Evolutionary conservation across 2,113 vertebrate genomes (phyloP), one percentile per base, ranked within the genome.

Genomic region (Rhinopomastus cyanomelas): DNA sequence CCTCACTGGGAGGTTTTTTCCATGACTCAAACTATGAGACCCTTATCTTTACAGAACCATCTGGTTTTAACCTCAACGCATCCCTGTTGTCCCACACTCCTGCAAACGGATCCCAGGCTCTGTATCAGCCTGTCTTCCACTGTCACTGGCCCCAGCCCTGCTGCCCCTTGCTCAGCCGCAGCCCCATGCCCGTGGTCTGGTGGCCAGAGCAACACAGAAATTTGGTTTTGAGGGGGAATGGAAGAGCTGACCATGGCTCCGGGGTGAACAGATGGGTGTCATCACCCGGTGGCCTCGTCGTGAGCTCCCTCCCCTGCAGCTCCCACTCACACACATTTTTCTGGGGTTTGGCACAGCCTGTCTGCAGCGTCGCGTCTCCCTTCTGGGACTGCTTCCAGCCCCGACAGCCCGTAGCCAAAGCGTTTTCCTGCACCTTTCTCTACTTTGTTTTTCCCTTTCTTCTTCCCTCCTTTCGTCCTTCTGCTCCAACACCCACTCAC

Each of bases 51-150:
- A 3, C 30, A 3, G 8, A 30, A 26, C 19, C 52, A 46, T 21
- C 44, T 68, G 71, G 4, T 32, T 77, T 53, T 10, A 27, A 48
- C 67, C 5, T 4, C 3, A 49, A 29, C 1, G 1, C 44, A 3
- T 14, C 9, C 1, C 42, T 30, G n/a, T 7, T 6, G 2, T 14
- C 39, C 75, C 7, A 0, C 0, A 5, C 6, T 17, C 64, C 55
- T 79, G 21, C 48, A 29, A 21, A 30, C 0, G 15, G n/a, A 20
- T 25, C 39, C 36, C 30, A 57, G 21, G 4, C 3, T 12, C 59
- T 4, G 0, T 3, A 14, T 7, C 3, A 8, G 17, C 12, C 15
- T 71, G 36, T 4, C 16, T 5, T 5, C 19, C n/a, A 3, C 46
- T 3, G 17, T 8, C 53, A 11, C 55, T n/a, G 26, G 39, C 39